Evolutionary conservation across 1,140 invertebrate genomes (phyloP).

Genomic region (Caenorhabditis elegans): DNA sequence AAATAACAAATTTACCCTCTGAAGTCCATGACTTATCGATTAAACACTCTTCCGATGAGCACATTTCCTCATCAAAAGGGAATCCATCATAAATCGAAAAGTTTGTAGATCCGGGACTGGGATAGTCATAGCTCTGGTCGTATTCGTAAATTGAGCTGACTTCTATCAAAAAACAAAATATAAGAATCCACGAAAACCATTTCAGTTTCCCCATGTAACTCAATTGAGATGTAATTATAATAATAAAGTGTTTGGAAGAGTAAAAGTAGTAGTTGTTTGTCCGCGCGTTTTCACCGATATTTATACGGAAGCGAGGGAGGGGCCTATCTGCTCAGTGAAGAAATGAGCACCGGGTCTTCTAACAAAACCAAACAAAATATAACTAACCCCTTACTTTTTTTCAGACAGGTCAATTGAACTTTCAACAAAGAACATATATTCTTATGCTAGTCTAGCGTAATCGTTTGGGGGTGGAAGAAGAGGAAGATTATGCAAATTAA

Average conservation of each 20-base stretch:
- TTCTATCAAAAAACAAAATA: background rate
- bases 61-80: background rate
- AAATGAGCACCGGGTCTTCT: background rate
- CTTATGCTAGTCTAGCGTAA: too few species aligned
- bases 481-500: constrained; percentile 9
- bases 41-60: background rate
- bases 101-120: background rate
- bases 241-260: background rate
- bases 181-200: background rate
- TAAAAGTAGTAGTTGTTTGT: background rate
- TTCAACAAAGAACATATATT: too few species aligned
- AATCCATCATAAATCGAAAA: background rate
- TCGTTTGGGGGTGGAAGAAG: too few species aligned
- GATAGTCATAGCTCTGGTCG: background rate
- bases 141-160: background rate
- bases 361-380: background rate
- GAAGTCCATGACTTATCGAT: constrained; percentile 6
- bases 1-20: background rate
- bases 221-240: background rate
- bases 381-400: background rate
- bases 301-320: constrained; percentile 14
- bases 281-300: background rate
- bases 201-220: background rate
- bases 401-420: too few species aligned
- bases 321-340: background rate